phyloP scores from a whole-genome alignment of 2,797 vertebrate genomes.

The Fistularia commersonii region DNA sequence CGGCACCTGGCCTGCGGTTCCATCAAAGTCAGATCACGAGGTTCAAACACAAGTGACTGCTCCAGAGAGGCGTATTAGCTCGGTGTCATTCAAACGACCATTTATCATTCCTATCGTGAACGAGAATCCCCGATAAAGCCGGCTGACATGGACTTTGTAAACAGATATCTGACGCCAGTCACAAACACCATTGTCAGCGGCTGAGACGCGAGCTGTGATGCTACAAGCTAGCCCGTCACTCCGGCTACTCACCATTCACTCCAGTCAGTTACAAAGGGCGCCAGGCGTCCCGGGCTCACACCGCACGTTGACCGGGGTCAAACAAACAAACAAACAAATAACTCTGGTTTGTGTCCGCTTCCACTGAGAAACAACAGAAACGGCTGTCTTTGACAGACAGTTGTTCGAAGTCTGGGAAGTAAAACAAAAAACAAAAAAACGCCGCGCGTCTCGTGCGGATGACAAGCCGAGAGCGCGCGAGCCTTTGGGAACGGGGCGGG shows the following conservation, averaged over 20 bases:
- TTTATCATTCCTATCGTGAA: accelerated
- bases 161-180: neutral
- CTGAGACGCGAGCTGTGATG: conserved; percentile 29
- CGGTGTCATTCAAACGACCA: neutral
- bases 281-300: conserved; percentile 10
- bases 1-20: conserved; percentile 14
- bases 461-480: conserved; percentile 31
- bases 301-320: neutral
- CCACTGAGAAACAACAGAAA: neutral
- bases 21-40: conserved; percentile 37
- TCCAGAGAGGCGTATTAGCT: neutral
- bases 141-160: neutral
- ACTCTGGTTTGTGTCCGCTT: neutral
- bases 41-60: conserved; percentile 24
- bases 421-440: neutral
- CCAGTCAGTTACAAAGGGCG: conserved; percentile 25
- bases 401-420: conserved; percentile 5
- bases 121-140: neutral
- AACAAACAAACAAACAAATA: neutral
- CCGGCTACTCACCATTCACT: conserved; percentile 54
- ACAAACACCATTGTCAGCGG: conserved; percentile 2
- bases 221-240: conserved; percentile 54
- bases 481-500: conserved; percentile 56
- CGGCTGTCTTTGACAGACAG: neutral
- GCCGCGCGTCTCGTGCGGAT: conserved; percentile 39